phyloP scores from a whole-genome alignment of 2,113 vertebrate species.

The Myiozetetes cayanensis region DNA sequence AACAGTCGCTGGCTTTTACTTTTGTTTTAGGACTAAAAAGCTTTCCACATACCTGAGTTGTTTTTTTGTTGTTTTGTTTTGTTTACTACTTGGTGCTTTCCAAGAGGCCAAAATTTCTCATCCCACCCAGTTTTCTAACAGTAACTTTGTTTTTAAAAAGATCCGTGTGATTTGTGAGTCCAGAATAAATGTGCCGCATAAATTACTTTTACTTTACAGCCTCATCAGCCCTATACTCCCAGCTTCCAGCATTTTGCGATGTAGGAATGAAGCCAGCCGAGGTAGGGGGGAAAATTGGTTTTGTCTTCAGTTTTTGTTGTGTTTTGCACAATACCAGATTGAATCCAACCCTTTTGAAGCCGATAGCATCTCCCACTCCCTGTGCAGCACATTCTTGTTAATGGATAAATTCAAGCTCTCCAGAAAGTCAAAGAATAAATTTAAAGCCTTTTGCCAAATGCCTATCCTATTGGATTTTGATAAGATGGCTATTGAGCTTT shows the following conservation, averaged over 20 bases:
- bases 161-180: neutral
- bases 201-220: neutral
- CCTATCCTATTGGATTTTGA: conserved; percentile 87
- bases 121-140: neutral
- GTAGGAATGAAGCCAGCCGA: neutral
- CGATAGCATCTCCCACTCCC: conserved; percentile 77
- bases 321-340: conserved; percentile 57
- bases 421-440: conserved; percentile 80
- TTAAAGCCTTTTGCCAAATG: conserved; percentile 78
- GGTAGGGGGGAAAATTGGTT: neutral
- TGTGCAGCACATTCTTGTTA: conserved; percentile 72
- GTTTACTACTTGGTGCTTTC: neutral
- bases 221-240: neutral
- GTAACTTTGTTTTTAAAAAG: neutral
- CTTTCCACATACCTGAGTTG: neutral
- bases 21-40: neutral
- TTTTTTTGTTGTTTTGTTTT: neutral
- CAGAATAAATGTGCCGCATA: neutral
- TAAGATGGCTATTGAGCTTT: conserved; percentile 87
- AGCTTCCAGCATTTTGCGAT: neutral
- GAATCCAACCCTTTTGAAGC: conserved; percentile 64
- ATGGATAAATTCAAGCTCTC: conserved; percentile 77
- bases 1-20: neutral
- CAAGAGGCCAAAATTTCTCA: neutral
- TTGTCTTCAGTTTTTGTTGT: conserved; percentile 8